Base-by-base conservation (phyloP, 2,888 invertebrate species). In the Cephonodes hylas region DNA sequence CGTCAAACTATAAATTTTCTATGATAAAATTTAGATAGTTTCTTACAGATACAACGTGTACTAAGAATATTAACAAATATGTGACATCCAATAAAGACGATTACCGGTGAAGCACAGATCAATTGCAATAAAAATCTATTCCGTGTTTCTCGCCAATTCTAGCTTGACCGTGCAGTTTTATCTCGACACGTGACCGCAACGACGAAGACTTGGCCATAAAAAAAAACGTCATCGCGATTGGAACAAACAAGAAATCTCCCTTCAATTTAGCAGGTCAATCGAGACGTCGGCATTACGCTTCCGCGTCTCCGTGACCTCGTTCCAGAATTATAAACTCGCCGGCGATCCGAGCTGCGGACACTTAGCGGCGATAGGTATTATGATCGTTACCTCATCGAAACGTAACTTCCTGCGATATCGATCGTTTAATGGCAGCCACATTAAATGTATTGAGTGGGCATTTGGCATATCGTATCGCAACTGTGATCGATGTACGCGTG, bases 401-500 rank as follows among this genome's bases (percentile, higher is more conserved):
- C 53, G 62, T 69, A 59, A 64, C 70, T 68, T 70, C 71, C 73
- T 70, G 68, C 65, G 75, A 79, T 80, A 79, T 62, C 79, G 77
- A 75, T 59, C 59, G 45, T 13, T 27, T 45, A 59, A 59, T 58
- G 38, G 48, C 18, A 20, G 46, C 15, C 23, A 48, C 46, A 66
- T 70, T 70, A 69, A 71, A 74, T 74, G 76, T 75, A 76, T 77
- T 70, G 66, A 77, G 74, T 77, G 74, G 75, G 73, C 70, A n/a
- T n/a, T 77, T 74, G 75, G 73, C 70, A n/a, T n/a, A 53, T n/a
- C 48, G 42, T 27, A 46, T 42, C 45, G 22, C 44, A 23, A n/a
- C 18, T 69, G 64, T 73, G 80, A 83, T 84, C 77, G 66, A 76
- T 81, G 82, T 20, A 75, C 75, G 79, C 78, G 79, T 75, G 79